These are phyloP conservation scores for Aplidium turbinatum DNA, from an alignment of 23 tunicate species.

Conservation along the genomic window DNA sequence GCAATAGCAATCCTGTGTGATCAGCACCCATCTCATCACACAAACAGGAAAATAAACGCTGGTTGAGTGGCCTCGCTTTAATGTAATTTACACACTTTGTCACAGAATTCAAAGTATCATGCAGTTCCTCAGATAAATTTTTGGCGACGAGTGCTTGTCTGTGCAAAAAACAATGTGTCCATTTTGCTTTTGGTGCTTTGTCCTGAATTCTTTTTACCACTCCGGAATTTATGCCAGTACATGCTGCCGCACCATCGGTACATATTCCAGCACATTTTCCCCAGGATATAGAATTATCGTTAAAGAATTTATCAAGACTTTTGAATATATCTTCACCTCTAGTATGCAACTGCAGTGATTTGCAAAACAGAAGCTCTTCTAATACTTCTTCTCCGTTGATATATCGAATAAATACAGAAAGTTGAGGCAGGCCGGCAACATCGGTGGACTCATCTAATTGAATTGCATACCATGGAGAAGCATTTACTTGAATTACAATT, in stretches of 20 bases:
- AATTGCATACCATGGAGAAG: constrained; percentile 21
- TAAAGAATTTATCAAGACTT: constrained; percentile 38
- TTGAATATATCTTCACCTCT: constrained; percentile 51
- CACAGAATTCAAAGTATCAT: constrained; percentile 41
- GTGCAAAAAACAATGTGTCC: constrained; percentile 63
- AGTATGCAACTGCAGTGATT: constrained; percentile 53
- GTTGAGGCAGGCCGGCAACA: constrained; percentile 41
- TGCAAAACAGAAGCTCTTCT: constrained; percentile 57
- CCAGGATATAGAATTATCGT: constrained; percentile 31
- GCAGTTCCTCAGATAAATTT: constrained; percentile 55
- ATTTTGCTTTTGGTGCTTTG: constrained; percentile 50
- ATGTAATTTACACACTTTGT: constrained; percentile 56
- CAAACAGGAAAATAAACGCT: constrained; percentile 48
- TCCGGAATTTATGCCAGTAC: constrained; percentile 52
- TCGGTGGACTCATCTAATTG: constrained; percentile 36
- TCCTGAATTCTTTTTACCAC: constrained; percentile 55
- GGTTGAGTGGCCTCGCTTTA: constrained; percentile 56
- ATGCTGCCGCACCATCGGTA: constrained; percentile 56
- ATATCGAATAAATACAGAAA: constrained; percentile 30
- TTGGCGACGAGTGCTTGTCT: constrained; percentile 56
- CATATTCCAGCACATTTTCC: constrained; percentile 51
- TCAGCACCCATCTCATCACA: constrained; percentile 57
- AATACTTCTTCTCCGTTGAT: constrained; percentile 21
- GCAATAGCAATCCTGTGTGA: constrained; percentile 48
- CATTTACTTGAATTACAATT: constrained; percentile 42